These are phyloP conservation scores for Callocephalon fimbriatum DNA, from an alignment of 2,113 vertebrate genomes.

Conservation along the genomic window DNA sequence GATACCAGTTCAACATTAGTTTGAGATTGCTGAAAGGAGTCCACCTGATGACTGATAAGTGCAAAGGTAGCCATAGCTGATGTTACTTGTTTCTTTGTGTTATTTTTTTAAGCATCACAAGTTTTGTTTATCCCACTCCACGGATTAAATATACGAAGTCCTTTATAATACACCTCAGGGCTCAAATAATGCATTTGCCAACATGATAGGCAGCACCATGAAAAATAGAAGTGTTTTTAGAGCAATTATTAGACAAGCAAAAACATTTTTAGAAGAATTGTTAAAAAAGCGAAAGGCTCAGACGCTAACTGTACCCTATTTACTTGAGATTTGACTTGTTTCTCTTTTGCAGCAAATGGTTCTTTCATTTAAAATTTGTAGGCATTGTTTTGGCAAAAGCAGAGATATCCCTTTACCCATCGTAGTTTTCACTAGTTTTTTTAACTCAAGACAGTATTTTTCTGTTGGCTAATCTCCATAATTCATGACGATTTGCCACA, in stretches of 20 bases:
- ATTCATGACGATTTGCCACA: background rate
- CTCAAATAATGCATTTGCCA: background rate
- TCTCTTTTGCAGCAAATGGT: background rate
- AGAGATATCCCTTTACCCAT: conserved; percentile 41
- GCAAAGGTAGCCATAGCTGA: background rate
- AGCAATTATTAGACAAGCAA: background rate
- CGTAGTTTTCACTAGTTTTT: conserved; percentile 46
- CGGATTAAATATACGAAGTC: background rate
- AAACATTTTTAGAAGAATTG: background rate
- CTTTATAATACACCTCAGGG: background rate
- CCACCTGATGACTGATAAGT: background rate
- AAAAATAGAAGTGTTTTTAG: background rate
- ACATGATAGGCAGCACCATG: background rate
- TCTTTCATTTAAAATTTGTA: background rate
- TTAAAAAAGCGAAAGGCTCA: background rate
- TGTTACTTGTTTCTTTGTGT: background rate
- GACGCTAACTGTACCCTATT: background rate
- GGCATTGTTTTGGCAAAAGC: conserved; percentile 15
- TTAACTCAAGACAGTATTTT: conserved; percentile 32
- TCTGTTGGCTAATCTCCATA: conserved; percentile 24
- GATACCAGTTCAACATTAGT: background rate
- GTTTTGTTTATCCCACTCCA: background rate
- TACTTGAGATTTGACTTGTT: background rate
- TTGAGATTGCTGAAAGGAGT: background rate
- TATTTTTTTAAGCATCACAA: background rate